These are phyloP conservation scores for Zalophus californianus DNA, from an alignment of 2,797 vertebrate genomes.

Conservation along the genomic window DNA sequence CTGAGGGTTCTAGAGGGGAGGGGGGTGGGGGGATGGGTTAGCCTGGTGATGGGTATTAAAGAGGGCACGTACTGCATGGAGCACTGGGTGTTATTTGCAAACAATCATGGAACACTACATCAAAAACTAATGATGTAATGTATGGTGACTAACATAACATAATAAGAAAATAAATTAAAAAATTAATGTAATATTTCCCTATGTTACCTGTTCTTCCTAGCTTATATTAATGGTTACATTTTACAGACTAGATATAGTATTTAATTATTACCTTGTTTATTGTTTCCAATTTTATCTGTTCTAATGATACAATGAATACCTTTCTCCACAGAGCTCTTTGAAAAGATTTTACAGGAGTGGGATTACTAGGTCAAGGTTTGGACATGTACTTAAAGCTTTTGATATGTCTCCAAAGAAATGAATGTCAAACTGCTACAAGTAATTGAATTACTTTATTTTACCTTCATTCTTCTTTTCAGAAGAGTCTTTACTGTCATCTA, in stretches of 20 bases:
- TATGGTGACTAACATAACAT: too few relatives aligned
- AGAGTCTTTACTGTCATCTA: not conserved
- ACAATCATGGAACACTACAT: too few relatives aligned
- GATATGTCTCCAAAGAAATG: not conserved
- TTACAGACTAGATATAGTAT: not conserved
- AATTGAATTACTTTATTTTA: conserved; percentile 19
- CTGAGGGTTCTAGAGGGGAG: too few relatives aligned
- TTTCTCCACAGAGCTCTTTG: not conserved
- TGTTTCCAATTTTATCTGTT: conserved; percentile 2
- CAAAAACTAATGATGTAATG: too few relatives aligned
- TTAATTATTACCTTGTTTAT: not conserved
- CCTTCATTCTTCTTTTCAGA: not conserved
- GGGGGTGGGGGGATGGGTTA: too few relatives aligned
- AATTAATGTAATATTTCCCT: not conserved
- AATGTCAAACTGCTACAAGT: not conserved
- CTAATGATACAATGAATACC: not conserved
- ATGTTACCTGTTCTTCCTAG: not conserved
- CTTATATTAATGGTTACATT: conserved; percentile 9
- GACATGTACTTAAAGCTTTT: not conserved
- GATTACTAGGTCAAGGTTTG: not conserved
- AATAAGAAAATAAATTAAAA: not conserved
- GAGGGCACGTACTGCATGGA: too few relatives aligned
- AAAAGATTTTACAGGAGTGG: not conserved
- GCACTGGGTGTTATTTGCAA: too few relatives aligned
- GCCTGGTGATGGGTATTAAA: too few relatives aligned